Conservation (phyloP, 1,140 invertebrate genomes). For the Asobara japonica region DNA sequence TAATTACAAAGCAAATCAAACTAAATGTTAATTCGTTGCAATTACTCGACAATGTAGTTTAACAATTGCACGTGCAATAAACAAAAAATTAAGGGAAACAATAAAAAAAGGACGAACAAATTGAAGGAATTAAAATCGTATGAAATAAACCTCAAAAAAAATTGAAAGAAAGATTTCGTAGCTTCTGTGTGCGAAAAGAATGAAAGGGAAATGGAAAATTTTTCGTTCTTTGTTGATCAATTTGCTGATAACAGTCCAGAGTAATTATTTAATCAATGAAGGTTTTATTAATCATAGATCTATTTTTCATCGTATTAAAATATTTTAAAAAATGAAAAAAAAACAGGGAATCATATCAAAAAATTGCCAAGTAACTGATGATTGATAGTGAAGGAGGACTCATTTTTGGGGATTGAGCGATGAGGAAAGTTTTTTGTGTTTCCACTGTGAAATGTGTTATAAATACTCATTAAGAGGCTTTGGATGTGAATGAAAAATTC, state of each 20-base stretch:
- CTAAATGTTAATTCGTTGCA: not conserved
- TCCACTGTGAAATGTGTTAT: not conserved
- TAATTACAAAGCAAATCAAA: not conserved
- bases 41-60: conserved; percentile 22
- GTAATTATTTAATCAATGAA: conserved; percentile 5
- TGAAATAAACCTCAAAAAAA: not conserved
- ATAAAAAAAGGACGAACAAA: conserved; percentile 1
- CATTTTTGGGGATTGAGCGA: not conserved
- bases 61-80: conserved; percentile 50
- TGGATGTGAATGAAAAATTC: too few species aligned
- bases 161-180: not conserved
- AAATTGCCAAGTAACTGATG: conserved; percentile 7
- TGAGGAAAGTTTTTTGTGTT: not conserved
- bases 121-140: not conserved
- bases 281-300: conserved; percentile 4
- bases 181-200: not conserved
- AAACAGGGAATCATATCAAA: conserved; percentile 15
- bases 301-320: conserved; percentile 12
- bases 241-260: not conserved
- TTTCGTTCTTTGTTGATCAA: not conserved
- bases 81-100: conserved; percentile 14
- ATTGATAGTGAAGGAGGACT: not conserved
- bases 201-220: not conserved
- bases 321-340: not conserved
- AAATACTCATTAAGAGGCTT: not conserved